Conservation (phyloP, 64 coral and sea anemone genomes). For the Trachythela sp. region DNA sequence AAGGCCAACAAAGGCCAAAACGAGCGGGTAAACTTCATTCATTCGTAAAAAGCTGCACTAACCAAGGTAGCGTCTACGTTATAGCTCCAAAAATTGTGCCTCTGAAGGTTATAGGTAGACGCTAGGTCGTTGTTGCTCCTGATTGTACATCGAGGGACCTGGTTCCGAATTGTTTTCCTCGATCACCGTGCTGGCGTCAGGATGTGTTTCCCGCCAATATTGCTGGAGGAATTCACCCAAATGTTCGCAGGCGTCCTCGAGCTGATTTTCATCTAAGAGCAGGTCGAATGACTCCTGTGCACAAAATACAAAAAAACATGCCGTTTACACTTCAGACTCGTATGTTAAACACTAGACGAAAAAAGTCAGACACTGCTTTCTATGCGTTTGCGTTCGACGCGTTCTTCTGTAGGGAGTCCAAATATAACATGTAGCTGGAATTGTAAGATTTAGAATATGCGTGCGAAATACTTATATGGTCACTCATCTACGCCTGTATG, state of each 20-base stretch:
- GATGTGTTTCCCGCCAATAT: constrained; percentile 92
- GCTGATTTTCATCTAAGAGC: constrained; percentile 76
- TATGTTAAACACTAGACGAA: background rate
- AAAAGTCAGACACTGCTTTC: too few relatives aligned
- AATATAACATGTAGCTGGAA: too few relatives aligned
- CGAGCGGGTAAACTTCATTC: background rate
- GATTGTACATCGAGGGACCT: background rate
- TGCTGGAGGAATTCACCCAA: constrained; percentile 86
- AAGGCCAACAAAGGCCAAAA: background rate
- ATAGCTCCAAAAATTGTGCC: background rate
- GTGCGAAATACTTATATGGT: too few relatives aligned
- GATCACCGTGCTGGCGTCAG: constrained; percentile 19
- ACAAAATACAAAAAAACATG: background rate
- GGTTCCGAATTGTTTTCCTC: background rate
- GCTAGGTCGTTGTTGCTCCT: constrained; percentile 11
- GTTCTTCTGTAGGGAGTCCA: too few relatives aligned
- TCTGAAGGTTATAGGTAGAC: constrained; percentile 4
- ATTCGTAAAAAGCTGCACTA: background rate
- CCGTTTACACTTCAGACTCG: too few relatives aligned
- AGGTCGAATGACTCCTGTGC: constrained; percentile 86
- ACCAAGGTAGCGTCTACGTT: background rate
- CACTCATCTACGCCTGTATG: too few relatives aligned
- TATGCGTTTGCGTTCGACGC: too few relatives aligned
- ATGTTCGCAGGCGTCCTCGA: constrained; percentile 90
- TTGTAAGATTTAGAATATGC: too few relatives aligned